These are phyloP conservation scores for Lithophane leautieri DNA, from an alignment of 2,888 invertebrate species.

Conservation along the genomic window DNA sequence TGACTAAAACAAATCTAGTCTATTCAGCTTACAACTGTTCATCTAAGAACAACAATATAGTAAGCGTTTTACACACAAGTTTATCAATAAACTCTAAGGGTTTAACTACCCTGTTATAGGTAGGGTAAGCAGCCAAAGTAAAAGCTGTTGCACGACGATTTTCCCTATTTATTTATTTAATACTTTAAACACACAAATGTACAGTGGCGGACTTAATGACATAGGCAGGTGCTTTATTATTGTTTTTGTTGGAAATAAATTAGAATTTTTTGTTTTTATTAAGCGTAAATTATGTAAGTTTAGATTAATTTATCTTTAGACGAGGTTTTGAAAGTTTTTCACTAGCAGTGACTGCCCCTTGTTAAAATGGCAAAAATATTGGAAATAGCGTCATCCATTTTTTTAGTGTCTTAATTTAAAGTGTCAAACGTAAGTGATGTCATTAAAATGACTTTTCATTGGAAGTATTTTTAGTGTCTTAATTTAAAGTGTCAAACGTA, in stretches of 20 bases:
- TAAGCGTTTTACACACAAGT: constrained; percentile 44
- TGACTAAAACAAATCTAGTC: no score
- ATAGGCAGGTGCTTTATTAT: no score
- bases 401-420: neutral
- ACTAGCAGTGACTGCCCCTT: neutral
- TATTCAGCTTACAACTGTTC: constrained; percentile 3
- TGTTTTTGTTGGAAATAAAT: neutral
- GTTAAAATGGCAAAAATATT: neutral
- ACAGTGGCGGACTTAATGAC: no score
- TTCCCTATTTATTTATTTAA: neutral
- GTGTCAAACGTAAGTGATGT: neutral
- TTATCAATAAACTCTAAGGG: constrained; percentile 41
- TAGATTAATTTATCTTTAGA: neutral
- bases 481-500: neutral
- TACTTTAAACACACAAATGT: no score
- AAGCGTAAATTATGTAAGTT: neutral
- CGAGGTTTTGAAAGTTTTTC: neutral
- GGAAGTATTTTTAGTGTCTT: neutral
- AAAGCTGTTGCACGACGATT: neutral
- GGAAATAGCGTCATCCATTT: neutral
- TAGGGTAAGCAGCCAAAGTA: constrained; percentile 12
- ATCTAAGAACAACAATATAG: constrained; percentile 44
- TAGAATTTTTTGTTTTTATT: neutral
- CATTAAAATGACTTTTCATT: neutral
- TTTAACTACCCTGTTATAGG: constrained; percentile 26